phyloP scores from a whole-genome alignment of 1,140 invertebrate genomes.

The Drosophila bocki region DNA sequence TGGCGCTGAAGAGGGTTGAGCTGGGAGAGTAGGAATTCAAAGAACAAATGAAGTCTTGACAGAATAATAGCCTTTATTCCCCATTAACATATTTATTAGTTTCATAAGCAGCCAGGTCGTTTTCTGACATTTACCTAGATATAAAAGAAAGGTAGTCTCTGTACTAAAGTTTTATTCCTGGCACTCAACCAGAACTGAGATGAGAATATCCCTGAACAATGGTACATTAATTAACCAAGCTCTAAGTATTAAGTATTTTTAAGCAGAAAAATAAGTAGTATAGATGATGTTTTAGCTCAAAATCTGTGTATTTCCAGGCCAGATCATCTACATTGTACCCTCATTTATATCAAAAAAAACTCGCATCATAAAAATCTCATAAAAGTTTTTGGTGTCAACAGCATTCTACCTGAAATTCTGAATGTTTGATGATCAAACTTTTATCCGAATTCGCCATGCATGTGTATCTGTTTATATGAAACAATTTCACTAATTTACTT shows the following conservation, averaged over 20 bases:
- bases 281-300: not conserved
- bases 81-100: slow-evolving; percentile 7
- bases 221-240: slow-evolving; percentile 7
- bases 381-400: slow-evolving; percentile 36
- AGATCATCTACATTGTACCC: slow-evolving; percentile 14
- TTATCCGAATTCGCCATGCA: slow-evolving; percentile 17
- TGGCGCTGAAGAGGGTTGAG: not conserved
- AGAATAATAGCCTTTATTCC: not conserved
- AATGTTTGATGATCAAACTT: slow-evolving; percentile 30
- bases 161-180: not conserved
- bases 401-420: slow-evolving; percentile 27
- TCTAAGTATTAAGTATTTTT: not conserved
- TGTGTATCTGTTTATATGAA: not conserved
- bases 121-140: not conserved
- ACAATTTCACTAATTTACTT: slow-evolving; percentile 10
- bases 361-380: slow-evolving; percentile 27
- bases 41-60: not conserved
- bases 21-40: slow-evolving; percentile 19
- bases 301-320: slow-evolving; percentile 8
- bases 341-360: slow-evolving; percentile 14
- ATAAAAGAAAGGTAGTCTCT: slow-evolving; percentile 7
- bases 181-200: slow-evolving; percentile 11
- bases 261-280: not conserved
- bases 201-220: not conserved
- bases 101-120: not conserved